phyloP scores from a whole-genome alignment of 92 coral and sea anemone genomes.

The Palythoa heliodiscus region DNA sequence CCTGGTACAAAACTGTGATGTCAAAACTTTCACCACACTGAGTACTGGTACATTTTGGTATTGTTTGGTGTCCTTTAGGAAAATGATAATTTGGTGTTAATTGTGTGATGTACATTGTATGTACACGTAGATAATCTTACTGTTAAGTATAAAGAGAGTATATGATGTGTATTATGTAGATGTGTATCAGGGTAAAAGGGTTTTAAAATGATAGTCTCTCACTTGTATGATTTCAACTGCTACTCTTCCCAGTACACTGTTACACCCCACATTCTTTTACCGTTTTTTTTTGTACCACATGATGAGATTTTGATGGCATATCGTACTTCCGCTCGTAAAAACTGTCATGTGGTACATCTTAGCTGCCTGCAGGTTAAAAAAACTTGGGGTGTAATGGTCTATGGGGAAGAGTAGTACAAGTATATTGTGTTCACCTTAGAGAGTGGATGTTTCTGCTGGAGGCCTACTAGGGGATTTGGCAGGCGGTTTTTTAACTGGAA shows the following conservation, averaged over 20 bases:
- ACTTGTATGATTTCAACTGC: not conserved
- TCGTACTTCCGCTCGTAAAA: not conserved
- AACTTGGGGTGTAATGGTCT: not conserved
- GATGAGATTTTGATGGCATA: not conserved
- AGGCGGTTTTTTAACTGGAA: not conserved
- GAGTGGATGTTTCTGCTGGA: not conserved
- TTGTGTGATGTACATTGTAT: not conserved
- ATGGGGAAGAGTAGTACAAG: not conserved
- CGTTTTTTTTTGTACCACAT: not conserved
- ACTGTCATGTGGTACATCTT: not conserved
- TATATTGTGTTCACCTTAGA: not conserved
- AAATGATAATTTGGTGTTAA: not conserved
- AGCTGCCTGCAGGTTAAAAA: not conserved
- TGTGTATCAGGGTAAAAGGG: not conserved
- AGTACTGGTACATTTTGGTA: not conserved
- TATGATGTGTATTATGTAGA: not conserved
- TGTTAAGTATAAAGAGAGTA: not conserved
- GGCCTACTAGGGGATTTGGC: constrained; percentile 1
- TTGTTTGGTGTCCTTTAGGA: not conserved
- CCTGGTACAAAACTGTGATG: not conserved
- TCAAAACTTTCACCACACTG: not conserved
- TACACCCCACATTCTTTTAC: not conserved
- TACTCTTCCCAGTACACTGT: not conserved
- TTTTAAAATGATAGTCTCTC: not conserved
- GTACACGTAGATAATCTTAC: not conserved